These are phyloP conservation scores for Cheilosia impressa DNA, from an alignment of 2,888 invertebrate genomes.

Conservation along the genomic window DNA sequence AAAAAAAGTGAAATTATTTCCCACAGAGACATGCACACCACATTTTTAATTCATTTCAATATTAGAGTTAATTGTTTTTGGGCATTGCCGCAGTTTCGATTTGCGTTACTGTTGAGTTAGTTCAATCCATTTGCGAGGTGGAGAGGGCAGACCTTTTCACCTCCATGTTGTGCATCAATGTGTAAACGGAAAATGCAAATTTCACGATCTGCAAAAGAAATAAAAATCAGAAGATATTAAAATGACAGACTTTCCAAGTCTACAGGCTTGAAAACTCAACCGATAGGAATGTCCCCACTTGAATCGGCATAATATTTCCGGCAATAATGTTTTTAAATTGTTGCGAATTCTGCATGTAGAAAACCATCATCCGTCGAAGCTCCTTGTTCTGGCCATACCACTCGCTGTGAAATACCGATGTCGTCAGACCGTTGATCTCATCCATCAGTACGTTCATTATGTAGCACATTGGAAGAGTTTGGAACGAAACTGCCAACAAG, in stretches of 20 bases:
- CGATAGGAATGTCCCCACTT: constrained; percentile 55
- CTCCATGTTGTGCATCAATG: constrained; percentile 46
- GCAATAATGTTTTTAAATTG: constrained; percentile 73
- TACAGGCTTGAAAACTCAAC: constrained; percentile 24
- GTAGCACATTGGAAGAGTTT: constrained; percentile 77
- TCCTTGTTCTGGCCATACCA: constrained; percentile 74
- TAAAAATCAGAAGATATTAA: background rate
- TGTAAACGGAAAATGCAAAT: constrained; percentile 54
- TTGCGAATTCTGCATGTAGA: constrained; percentile 77
- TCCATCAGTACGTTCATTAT: constrained; percentile 75
- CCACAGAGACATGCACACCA: too few relatives aligned
- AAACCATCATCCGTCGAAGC: constrained; percentile 72
- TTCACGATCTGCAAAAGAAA: constrained; percentile 43
- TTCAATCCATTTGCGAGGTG: too few relatives aligned
- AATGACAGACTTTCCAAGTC: background rate
- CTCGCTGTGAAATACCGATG: constrained; percentile 76
- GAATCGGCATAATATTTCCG: constrained; percentile 50
- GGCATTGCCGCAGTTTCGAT: too few relatives aligned
- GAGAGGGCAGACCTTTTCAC: constrained; percentile 5
- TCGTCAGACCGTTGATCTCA: constrained; percentile 75
- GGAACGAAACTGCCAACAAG: constrained; percentile 71
- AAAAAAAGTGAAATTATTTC: too few relatives aligned
- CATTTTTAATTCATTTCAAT: too few relatives aligned
- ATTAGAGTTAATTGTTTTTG: too few relatives aligned
- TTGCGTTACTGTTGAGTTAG: too few relatives aligned